phyloP scores from a whole-genome alignment of 2,113 vertebrate genomes.

The Regulus satrapa region DNA sequence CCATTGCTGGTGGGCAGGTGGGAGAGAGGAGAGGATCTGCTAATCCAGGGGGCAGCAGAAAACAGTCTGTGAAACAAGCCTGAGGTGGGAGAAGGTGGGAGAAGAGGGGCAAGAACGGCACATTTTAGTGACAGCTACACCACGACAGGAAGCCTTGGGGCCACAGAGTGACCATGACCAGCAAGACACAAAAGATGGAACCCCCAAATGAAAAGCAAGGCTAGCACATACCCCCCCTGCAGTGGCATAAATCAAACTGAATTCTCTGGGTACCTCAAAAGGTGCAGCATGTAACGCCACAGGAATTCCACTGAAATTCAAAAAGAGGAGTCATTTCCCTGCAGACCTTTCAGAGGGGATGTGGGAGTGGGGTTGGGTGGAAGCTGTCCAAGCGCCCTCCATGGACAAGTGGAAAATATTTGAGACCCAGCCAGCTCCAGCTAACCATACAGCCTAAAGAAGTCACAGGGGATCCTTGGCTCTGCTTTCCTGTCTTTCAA shows the following conservation, averaged over 20 bases:
- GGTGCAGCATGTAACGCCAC: conserved; percentile 26
- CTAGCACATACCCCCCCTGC: neutral
- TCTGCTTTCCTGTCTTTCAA: conserved; percentile 12
- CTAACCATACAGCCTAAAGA: conserved; percentile 24
- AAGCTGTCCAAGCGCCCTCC: conserved; percentile 38
- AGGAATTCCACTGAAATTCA: conserved; percentile 43
- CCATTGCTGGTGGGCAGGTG: neutral
- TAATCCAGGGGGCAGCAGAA: neutral
- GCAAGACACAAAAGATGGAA: neutral
- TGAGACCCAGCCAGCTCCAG: conserved; percentile 6
- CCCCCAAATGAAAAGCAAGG: neutral
- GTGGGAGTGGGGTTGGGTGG: conserved; percentile 39
- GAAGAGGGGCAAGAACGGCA: neutral
- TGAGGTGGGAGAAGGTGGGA: neutral
- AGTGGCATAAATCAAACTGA: neutral
- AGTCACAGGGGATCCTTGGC: conserved; percentile 24
- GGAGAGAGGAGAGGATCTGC: neutral
- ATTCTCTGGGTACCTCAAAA: neutral
- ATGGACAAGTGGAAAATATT: conserved; percentile 36
- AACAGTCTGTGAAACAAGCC: neutral
- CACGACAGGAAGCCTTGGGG: neutral
- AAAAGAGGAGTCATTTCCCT: conserved; percentile 64
- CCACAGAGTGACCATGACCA: neutral
- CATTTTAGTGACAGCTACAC: neutral
- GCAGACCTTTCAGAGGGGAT: neutral